A percentile compares a stretch with the other conserved stretches of the same genome.
These are phyloP conservation scores for Microplitis mediator DNA, from an alignment of 1,140 invertebrate species.

Conservation along the genomic window DNA sequence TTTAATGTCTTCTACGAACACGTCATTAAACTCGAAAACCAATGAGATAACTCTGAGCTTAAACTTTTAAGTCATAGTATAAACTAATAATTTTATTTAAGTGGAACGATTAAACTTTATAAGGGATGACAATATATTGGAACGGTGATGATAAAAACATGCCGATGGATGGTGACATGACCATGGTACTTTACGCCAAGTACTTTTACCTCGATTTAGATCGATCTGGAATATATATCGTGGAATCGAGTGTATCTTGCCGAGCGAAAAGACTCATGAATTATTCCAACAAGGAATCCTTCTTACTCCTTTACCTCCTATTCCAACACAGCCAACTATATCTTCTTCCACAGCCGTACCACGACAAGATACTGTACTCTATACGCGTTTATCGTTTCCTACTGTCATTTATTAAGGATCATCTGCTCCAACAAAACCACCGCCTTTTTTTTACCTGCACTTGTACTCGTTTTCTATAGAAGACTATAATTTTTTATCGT, in stretches of 20 bases:
- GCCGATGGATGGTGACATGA: not conserved
- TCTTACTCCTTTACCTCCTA: not conserved
- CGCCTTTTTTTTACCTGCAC: not conserved
- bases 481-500: no score
- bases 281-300: constrained; percentile 1
- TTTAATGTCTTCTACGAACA: not conserved
- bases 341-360: not conserved
- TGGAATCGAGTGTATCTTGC: constrained; percentile 2
- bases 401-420: constrained; percentile 16
- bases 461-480: no score
- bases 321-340: no score
- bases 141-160: not conserved
- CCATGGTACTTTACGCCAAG: not conserved
- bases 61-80: no score
- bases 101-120: constrained; percentile 10
- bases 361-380: no score
- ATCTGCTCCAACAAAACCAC: constrained; percentile 7
- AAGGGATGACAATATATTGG: constrained; percentile 7
- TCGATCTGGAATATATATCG: constrained; percentile 1
- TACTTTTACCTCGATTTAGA: constrained; percentile 4
- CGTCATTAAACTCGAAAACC: no score
- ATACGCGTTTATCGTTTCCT: not conserved
- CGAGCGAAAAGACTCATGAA: constrained; percentile 9
- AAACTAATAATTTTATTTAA: not conserved
- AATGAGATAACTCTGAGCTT: no score